Evolutionary conservation across 2,113 vertebrate species (phyloP), one percentile per base, ranked within the genome.

Genomic region (Poecilia latipinna): DNA sequence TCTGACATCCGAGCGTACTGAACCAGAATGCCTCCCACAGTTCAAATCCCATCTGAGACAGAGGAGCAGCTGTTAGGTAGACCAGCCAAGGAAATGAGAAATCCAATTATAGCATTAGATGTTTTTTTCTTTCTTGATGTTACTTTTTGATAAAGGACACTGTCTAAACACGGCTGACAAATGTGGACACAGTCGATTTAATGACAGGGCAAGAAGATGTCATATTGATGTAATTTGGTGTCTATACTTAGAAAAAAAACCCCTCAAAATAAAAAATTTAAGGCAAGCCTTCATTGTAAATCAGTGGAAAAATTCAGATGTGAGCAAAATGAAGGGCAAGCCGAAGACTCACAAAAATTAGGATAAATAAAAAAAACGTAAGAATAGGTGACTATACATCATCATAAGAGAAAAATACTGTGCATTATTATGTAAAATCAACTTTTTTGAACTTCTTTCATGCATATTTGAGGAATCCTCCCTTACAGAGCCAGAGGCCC

Each of bases 31-130:
- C 57, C 22, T 73, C 24, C 48, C 61, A 70, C n/a, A 15, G 28
- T 61, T 44, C 1, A 42, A 62, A 76, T 64, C 39, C 33, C 8
- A 37, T 74, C n/a, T 32, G 64, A 66, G 29, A 68, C 67, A 42
- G 29, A 72, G 22, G 51, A 75, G 22, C 13, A 66, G 51, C 65
- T 78, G 70, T 28, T 61, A 29, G 61, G 17, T 8, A 7, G 22
- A 26, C 71, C 39, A 44, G 60, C 44, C 66, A 74, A 79, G 57
- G 63, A 42, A 61, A 51, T 63, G 19, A 51, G 67, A 42, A 32
- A 19, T 51, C 44, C n/a, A 26, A 70, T 51, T 32, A 32, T 57
- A n/a, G 51, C 51, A n/a, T 10, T 57, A n/a, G 8, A 57, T 57
- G 8, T n/a, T 48, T 19, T 19, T n/a, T 57, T n/a, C 1, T n/a